These are phyloP conservation scores for Oscheius sp. DNA, from an alignment of 2,888 invertebrate species.

Conservation along the genomic window DNA sequence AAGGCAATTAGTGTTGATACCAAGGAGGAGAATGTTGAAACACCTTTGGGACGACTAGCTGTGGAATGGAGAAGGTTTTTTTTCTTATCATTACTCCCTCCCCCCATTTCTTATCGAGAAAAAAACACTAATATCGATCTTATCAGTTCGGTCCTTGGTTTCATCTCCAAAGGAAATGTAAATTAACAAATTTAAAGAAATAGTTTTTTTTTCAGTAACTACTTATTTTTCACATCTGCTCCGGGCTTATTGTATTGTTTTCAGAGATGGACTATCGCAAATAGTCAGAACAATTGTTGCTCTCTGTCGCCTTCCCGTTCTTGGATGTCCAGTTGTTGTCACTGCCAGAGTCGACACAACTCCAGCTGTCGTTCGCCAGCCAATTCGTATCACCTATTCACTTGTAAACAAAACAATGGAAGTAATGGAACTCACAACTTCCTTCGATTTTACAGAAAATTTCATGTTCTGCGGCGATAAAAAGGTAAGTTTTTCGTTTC, in stretches of 20 bases:
- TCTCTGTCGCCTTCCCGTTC: constrained; percentile 38
- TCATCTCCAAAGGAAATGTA: background rate
- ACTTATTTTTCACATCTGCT: background rate
- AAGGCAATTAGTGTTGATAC: constrained; percentile 33
- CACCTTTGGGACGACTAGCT: constrained; percentile 49
- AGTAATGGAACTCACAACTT: constrained; percentile 34
- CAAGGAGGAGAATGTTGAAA: constrained; percentile 44
- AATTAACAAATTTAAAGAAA: too few species aligned
- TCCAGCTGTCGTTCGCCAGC: constrained; percentile 40
- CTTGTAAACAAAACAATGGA: constrained; percentile 20
- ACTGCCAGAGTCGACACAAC: constrained; percentile 31
- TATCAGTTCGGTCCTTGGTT: background rate
- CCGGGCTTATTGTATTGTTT: constrained; percentile 16
- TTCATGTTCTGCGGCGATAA: constrained; percentile 54
- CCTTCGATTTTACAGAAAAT: constrained; percentile 50
- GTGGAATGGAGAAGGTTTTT: constrained; percentile 50
- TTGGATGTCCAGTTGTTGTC: constrained; percentile 49
- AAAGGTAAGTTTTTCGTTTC: constrained; percentile 34
- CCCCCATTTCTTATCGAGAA: background rate
- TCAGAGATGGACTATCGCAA: constrained; percentile 28
- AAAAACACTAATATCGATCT: background rate
- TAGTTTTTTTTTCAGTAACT: too few species aligned
- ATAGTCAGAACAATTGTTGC: constrained; percentile 51
- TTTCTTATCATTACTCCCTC: background rate
- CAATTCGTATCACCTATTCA: constrained; percentile 44